phyloP scores from a whole-genome alignment of 2,888 invertebrate genomes.

The Gymnosoma rotundatum region DNA sequence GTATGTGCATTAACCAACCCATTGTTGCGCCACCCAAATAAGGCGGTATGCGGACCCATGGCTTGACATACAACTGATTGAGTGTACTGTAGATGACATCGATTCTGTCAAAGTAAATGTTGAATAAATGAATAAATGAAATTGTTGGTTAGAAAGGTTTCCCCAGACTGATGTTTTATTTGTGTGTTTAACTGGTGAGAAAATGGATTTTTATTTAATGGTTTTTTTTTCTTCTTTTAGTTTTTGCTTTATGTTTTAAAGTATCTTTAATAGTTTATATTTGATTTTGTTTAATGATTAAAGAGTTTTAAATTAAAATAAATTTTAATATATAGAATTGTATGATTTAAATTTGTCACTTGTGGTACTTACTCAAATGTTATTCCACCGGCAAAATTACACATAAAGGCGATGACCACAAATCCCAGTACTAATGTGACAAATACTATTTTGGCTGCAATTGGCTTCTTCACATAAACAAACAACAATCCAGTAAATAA shows the following conservation, averaged over 20 bases:
- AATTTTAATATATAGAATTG: background rate
- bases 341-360: slow-evolving; percentile 23
- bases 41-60: slow-evolving; percentile 77
- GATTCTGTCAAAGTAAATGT: slow-evolving; percentile 72
- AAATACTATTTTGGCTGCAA: slow-evolving; percentile 73
- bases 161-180: slow-evolving; percentile 54
- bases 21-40: slow-evolving; percentile 77
- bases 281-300: too few relatives aligned
- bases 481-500: slow-evolving; percentile 74
- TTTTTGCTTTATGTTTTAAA: slow-evolving; percentile 1
- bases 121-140: slow-evolving; percentile 55
- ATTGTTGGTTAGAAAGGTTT: slow-evolving; percentile 50
- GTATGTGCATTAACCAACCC: slow-evolving; percentile 75
- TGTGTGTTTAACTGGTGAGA: slow-evolving; percentile 20
- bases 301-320: background rate
- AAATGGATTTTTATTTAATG: slow-evolving; percentile 1
- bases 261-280: background rate
- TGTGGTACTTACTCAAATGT: slow-evolving; percentile 77
- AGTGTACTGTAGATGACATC: slow-evolving; percentile 76
- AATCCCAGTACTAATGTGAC: slow-evolving; percentile 71
- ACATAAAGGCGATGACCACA: slow-evolving; percentile 73
- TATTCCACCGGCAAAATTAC: slow-evolving; percentile 75
- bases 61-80: slow-evolving; percentile 76
- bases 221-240: slow-evolving; percentile 17
- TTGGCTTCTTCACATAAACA: slow-evolving; percentile 74